Evolutionary conservation across 2,797 vertebrate species (phyloP), one percentile per base, ranked within the genome.

Genomic region (Poecilia picta): DNA sequence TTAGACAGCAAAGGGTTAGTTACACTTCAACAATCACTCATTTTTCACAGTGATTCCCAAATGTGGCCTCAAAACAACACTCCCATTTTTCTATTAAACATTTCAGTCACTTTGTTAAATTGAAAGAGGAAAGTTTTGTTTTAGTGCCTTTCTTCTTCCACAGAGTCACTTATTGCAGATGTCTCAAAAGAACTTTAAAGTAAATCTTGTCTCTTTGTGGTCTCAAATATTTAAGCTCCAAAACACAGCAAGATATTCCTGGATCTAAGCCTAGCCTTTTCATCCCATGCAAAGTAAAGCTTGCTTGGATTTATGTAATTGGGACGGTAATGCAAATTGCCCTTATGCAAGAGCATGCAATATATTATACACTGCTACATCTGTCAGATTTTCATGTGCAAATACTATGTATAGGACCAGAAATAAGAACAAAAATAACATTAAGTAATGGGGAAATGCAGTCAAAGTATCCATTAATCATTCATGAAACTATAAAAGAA

Each of bases 11-110:
- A 20, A 51, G 49, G 49, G 7, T 3, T 8, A 72, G 41, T 36
- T 83, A 77, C 78, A 64, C 15, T 78, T 59, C 75, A 81, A n/a
- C 25, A 80, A 76, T 78, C 76, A 8, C 31, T 72, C n/a, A 25
- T 33, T 45, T 66, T 45, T 71, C 53, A 47, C 33, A 41, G 25
- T 12, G 36, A 57, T 57, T 71, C 1, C 12, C 36, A 3, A 2
- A 23, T 73, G 47, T 64, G 23, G 7, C 33, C 70, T 28, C 10
- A 53, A 3, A 51, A 49, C 16, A 46, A 25, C 16, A 20, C 33
- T 20, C 15, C 25, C 25, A 12, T 20, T 36, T 23, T 18, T 31
- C 8, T n/a, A 15, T 25, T 8, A 74, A 7, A 36, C 2, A 5
- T n/a, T 8, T 72, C 16, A 8, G 28, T 45, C 13, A 16, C 43